Conservation (phyloP, 30 jellyfish, hydroid and myxozoan genomes). For the Aurelia sp. region DNA sequence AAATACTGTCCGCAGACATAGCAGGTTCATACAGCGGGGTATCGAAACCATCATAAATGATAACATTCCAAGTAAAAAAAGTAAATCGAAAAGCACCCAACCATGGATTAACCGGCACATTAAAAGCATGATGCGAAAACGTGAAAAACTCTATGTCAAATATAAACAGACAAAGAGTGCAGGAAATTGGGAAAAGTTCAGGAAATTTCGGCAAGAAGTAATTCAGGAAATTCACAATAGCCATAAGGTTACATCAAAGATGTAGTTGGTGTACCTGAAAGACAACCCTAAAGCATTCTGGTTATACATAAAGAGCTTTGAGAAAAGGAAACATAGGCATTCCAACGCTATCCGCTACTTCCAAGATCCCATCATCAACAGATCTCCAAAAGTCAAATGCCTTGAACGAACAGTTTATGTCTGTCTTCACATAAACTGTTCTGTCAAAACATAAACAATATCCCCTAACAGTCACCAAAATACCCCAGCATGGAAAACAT, state of each 20-base stretch:
- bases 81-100: not conserved
- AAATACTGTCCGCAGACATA: too few relatives aligned
- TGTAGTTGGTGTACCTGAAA: not conserved
- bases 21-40: slow-evolving; percentile 5
- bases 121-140: not conserved
- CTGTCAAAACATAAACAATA: not conserved
- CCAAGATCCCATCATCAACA: slow-evolving; percentile 13
- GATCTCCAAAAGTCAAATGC: slow-evolving; percentile 3
- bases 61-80: not conserved
- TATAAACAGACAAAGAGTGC: not conserved
- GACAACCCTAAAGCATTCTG: not conserved
- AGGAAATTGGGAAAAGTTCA: slow-evolving; percentile 1
- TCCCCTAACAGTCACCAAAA: slow-evolving; percentile 7
- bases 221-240: not conserved
- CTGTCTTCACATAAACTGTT: not conserved
- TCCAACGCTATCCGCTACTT: slow-evolving; percentile 8
- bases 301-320: not conserved
- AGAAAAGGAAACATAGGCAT: not conserved
- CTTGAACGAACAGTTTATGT: slow-evolving; percentile 18
- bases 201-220: not conserved
- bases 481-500: slow-evolving; percentile 5
- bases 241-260: not conserved
- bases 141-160: slow-evolving; percentile 2
- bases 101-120: slow-evolving; percentile 5
- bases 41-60: not conserved